Evolutionary conservation across 2,888 invertebrate species (phyloP), one percentile per base, ranked within the genome.

Genomic region (Chydorus sphaericus): DNA sequence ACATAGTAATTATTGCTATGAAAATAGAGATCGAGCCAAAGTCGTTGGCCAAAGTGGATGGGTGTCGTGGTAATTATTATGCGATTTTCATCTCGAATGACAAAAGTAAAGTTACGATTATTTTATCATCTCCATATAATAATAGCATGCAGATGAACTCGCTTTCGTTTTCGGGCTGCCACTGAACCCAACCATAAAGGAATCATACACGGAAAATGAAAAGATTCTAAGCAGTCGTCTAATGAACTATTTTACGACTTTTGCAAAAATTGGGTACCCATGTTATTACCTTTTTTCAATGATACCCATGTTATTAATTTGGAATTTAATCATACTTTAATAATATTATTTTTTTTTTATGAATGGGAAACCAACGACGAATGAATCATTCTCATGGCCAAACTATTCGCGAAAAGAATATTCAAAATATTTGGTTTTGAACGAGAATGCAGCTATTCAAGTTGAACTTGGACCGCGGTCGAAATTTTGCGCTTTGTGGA

Each of bases 1-100:
- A 14, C n/a, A 20, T 48, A 20, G 14, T 48, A 18, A 20, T 3
- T 11, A 11, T 11, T 18, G 20, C 11, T 20, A n/a, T 29, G 14
- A 2, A 14, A 10, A 20, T 37, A 90, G 89, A 81, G 88, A 63
- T 87, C 89, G 54, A 88, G 87, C 69, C 85, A 85, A 53, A 92
- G 91, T 65, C 78, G 89, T 38, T 97, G 97, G 97, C 94, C 94
- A 28, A n/a, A n/a, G n/a, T n/a, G n/a, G n/a, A 96, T 96, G 94
- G 97, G 97, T 0, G 94, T 94, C 59, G 83, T 97, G n/a, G n/a
- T n/a, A n/a, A n/a, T n/a, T n/a, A n/a, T n/a, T n/a, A n/a, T n/a
- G n/a, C n/a, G n/a, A n/a, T n/a, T n/a, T n/a, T n/a, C n/a, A n/a
- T n/a, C n/a, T n/a, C n/a, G n/a, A n/a, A n/a, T n/a, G n/a, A n/a